Base-by-base conservation (phyloP, 2,113 vertebrate genomes). In the Alethe castanea region DNA sequence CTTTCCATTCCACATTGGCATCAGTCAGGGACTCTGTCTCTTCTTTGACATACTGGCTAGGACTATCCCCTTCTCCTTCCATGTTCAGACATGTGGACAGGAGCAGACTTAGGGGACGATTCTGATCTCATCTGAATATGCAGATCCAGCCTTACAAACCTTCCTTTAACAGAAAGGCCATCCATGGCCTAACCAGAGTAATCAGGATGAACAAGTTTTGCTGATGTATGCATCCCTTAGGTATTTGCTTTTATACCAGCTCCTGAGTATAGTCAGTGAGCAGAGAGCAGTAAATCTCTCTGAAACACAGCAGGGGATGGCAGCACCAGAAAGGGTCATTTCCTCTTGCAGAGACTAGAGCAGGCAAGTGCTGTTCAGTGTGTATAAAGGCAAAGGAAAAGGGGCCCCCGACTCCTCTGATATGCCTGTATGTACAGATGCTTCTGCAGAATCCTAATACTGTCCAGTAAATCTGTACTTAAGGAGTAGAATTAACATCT, bases 291-390 rank as follows among this genome's bases (percentile, higher is more conserved):
- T 94, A 95, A 96, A 94, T 95, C 91, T 80, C 83, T 74, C 69
- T 52, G 45, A 88, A 91, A 74, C 82, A 62, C 65, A 94, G 95
- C 77, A 92, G 91, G 88, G 56, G 64, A 81, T 62, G 66, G 71
- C 65, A 93, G 76, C 62, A 92, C 53, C 77, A 95, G 88, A 50
- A 92, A 86, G 86, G 81, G 93, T 91, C 83, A 95, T 87, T 94
- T 95, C 89, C 93, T 94, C 84, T 81, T 72, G 86, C 86, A 56
- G 69, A 91, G 60, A 91, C 56, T 66, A 36, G 65, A 57, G 60
- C 26, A 69, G 73, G 38, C 50, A 82, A 93, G 25, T 48, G 59
- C 52, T 2, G 5, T 52, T 91, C 69, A 53, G 16, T 50, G 48
- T 35, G 53, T 84, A 89, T 31, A 92, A 87, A 92, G 42, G n/a